phyloP scores from a whole-genome alignment of 2,888 invertebrate genomes.

The Drosophila paramelanica region DNA sequence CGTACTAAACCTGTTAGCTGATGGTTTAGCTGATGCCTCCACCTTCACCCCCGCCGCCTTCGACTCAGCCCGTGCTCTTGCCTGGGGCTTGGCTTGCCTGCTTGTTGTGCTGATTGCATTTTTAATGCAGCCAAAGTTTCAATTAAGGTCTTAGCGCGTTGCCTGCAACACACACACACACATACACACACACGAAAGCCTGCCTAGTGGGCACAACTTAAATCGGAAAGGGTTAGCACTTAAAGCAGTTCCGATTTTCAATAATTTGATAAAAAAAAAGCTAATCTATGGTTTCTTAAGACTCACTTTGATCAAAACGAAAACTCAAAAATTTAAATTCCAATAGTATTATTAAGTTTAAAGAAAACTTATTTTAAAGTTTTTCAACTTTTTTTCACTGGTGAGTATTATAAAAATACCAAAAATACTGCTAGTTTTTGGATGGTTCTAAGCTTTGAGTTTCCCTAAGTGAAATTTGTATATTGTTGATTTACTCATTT shows the following conservation, averaged over 20 bases:
- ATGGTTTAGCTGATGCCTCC: slow-evolving; percentile 23
- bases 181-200: background rate
- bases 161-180: background rate
- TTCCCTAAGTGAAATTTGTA: no score
- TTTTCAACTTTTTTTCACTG: no score
- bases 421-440: no score
- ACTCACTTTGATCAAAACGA: no score
- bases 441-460: no score
- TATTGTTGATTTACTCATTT: no score
- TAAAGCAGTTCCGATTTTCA: background rate
- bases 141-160: slow-evolving; percentile 52
- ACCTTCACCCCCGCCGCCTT: background rate
- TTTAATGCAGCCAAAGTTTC: slow-evolving; percentile 76
- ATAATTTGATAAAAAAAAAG: background rate
- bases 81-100: slow-evolving; percentile 10
- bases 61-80: background rate
- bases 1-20: slow-evolving; percentile 38
- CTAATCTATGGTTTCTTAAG: background rate
- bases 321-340: no score
- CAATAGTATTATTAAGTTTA: no score
- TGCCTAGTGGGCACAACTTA: slow-evolving; percentile 9
- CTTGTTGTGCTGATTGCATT: slow-evolving; percentile 74
- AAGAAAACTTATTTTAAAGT: no score
- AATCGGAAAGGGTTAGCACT: background rate
- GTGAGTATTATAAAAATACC: no score